phyloP scores from a whole-genome alignment of 1,140 invertebrate species.

The Papilio polytes region DNA sequence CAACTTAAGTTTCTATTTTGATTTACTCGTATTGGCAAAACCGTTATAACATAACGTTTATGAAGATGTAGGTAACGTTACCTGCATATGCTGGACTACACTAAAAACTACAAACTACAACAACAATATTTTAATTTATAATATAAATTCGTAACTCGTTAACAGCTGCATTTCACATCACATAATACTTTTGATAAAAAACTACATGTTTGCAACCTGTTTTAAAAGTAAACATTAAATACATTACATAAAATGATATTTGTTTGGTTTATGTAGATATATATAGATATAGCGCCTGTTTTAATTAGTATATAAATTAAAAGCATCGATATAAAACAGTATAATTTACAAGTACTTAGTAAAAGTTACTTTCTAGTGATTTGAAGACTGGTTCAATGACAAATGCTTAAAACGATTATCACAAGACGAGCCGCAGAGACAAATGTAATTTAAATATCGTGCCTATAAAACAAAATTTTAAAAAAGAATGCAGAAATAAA shows the following conservation, averaged over 20 bases:
- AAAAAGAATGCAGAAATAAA: background rate
- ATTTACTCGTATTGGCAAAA: constrained; percentile 5
- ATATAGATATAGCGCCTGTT: constrained; percentile 1
- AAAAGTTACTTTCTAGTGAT: background rate
- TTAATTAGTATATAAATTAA: constrained; percentile 41
- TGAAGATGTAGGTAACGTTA: constrained; percentile 31
- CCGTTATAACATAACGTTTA: background rate
- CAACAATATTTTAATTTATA: constrained; percentile 73
- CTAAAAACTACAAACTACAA: constrained; percentile 70
- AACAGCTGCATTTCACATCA: constrained; percentile 66
- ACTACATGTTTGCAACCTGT: background rate
- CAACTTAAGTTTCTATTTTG: background rate
- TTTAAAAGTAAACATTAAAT: background rate
- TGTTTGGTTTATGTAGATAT: background rate
- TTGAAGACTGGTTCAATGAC: constrained; percentile 21
- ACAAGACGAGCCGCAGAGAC: constrained; percentile 27
- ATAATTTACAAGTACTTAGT: constrained; percentile 7
- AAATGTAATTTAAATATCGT: background rate
- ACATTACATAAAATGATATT: background rate
- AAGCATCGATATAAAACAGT: constrained; percentile 36
- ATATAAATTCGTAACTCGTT: constrained; percentile 78
- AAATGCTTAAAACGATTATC: constrained; percentile 29
- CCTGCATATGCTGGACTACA: constrained; percentile 46
- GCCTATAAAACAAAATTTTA: background rate
- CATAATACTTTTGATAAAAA: constrained; percentile 63